Evolutionary conservation across 2,888 invertebrate species (phyloP).

Genomic region (Cerastis rubricosa): DNA sequence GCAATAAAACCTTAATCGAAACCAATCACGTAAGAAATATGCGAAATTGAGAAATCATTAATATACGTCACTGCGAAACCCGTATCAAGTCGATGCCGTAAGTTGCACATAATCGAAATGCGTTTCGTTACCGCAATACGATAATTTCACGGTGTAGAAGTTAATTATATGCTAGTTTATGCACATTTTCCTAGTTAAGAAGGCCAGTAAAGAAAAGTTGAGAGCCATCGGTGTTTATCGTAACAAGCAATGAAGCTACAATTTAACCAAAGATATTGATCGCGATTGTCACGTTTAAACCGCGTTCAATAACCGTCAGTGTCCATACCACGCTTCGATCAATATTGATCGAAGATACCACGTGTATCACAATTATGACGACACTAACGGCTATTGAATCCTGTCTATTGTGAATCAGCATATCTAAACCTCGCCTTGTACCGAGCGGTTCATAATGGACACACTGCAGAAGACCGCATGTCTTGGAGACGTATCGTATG

Average conservation of each 20-base stretch:
- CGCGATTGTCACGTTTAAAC: background rate
- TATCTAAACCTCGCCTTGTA: too few species aligned
- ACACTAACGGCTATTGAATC: background rate
- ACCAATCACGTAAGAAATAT: conserved; percentile 8
- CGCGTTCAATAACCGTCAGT: too few species aligned
- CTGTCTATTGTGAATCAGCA: background rate
- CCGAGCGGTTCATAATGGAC: too few species aligned
- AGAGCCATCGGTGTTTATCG: background rate
- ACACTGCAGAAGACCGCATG: too few species aligned
- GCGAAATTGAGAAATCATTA: background rate
- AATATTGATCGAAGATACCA: too few species aligned
- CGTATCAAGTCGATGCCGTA: background rate
- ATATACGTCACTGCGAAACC: background rate
- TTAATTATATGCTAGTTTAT: background rate
- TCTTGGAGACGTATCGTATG: too few species aligned
- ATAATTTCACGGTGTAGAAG: conserved; percentile 4
- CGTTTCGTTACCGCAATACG: conserved; percentile 9
- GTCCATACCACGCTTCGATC: too few species aligned
- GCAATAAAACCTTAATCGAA: background rate
- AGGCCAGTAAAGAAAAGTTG: background rate
- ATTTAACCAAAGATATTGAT: background rate
- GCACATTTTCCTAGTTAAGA: background rate
- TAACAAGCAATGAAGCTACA: background rate
- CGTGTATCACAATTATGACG: too few species aligned
- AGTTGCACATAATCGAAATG: background rate